These are phyloP conservation scores for Tridacna gigas DNA, from an alignment of 2,888 invertebrate species.

Conservation along the genomic window DNA sequence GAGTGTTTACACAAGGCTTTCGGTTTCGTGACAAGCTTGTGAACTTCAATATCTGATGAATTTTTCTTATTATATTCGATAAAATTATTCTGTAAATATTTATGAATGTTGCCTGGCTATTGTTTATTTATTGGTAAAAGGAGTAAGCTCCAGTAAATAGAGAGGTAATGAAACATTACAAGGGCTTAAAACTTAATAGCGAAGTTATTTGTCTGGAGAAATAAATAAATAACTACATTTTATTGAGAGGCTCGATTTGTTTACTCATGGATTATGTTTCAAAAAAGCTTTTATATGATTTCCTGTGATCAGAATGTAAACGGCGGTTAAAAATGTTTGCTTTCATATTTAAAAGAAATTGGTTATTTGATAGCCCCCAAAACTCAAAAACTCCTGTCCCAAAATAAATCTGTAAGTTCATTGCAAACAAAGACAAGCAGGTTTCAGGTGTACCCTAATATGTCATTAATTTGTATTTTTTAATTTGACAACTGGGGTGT, in stretches of 20 bases:
- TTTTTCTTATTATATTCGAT: constrained; percentile 42
- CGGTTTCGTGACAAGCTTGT: neutral
- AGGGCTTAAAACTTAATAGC: constrained; percentile 23
- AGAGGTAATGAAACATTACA: constrained; percentile 20
- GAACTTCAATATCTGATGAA: constrained; percentile 35
- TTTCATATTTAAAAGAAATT: constrained; percentile 32
- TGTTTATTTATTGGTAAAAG: constrained; percentile 55
- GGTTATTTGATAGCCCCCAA: constrained; percentile 31
- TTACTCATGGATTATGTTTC: constrained; percentile 54
- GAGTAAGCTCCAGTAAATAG: constrained; percentile 10
- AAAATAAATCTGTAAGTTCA: constrained; percentile 22
- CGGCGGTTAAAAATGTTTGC: constrained; percentile 36
- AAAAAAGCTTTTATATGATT: constrained; percentile 43
- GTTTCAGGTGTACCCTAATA: constrained; percentile 16
- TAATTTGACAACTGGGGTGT: no score
- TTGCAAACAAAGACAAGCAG: constrained; percentile 20
- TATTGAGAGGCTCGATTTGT: constrained; percentile 38
- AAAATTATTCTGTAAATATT: constrained; percentile 59
- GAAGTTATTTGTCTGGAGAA: constrained; percentile 39
- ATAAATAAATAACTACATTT: constrained; percentile 57
- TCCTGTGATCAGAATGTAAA: constrained; percentile 29
- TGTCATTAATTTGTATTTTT: neutral
- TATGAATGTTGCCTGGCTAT: constrained; percentile 47
- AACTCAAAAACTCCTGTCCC: neutral
- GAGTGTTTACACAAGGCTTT: constrained; percentile 29